Evolutionary conservation across 2,888 invertebrate species (phyloP), one percentile per base, ranked within the genome.

Genomic region (Dermolepida albohirtum): DNA sequence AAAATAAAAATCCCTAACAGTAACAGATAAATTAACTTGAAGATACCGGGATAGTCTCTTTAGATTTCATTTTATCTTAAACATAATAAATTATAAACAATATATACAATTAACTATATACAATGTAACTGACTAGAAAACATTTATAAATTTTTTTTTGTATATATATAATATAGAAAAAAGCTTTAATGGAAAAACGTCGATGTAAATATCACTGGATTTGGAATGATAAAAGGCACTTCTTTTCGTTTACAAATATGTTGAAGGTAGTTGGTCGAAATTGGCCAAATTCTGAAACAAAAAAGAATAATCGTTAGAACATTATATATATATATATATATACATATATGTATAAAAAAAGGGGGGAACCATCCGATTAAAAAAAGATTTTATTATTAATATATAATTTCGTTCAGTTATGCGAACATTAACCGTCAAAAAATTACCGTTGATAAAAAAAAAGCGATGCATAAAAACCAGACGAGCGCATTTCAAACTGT

Each of bases 181-280:
- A 77, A 5, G 29, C 47, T 65, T 54, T 49, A n/a, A n/a, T 43
- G 43, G 8, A 43, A 57, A 55, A 66, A 66, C 74, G 70, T 69
- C 65, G 71, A 70, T 67, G 69, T 69, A 77, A 76, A 78, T 80
- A 80, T 81, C 80, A 80, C 80, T 80, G 78, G 74, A 49, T 65
- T 74, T 76, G 79, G 79, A 79, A 78, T 79, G 78, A 74, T 64
- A 71, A 68, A 81, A 83, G 81, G 82, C 82, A 81, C 81, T 78
- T 76, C 73, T 72, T 76, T 77, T 73, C 52, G 40, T 64, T 12
- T n/a, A 64, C 17, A 51, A 44, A 54, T 65, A 14, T 59, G 22
- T 66, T 54, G 44, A 54, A 67, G 69, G 47, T 62, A 49, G 11
- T 62, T 50, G 22, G 69, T 55, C 55, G 50, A 74, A 75, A 68